Evolutionary conservation across 2,888 invertebrate genomes (phyloP).

Genomic region (Gnatocerus cornutus): DNA sequence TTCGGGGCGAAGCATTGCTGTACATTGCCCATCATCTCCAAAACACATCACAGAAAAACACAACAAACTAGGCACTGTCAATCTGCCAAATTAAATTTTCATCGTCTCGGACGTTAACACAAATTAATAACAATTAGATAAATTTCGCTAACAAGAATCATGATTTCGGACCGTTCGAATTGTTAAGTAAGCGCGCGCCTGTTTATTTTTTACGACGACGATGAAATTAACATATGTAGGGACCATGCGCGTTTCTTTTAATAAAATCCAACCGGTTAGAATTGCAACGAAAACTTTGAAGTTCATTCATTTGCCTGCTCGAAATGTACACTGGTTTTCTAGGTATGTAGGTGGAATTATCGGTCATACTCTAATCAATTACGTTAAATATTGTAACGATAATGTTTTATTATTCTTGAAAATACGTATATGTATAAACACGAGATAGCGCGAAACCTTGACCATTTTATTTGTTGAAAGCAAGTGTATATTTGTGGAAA

Average conservation of each 20-base stretch:
- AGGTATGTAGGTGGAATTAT: no score
- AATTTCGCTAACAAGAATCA: constrained; percentile 36
- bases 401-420: no score
- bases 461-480: no score
- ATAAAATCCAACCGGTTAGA: constrained; percentile 42
- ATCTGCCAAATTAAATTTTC: neutral
- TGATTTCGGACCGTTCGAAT: constrained; percentile 52
- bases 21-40: constrained; percentile 62
- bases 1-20: constrained; percentile 63
- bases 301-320: neutral
- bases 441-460: no score
- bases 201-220: constrained; percentile 61
- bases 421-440: no score
- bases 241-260: constrained; percentile 37
- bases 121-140: constrained; percentile 28
- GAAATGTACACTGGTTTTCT: no score
- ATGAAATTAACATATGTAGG: constrained; percentile 34
- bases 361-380: no score
- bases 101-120: constrained; percentile 32
- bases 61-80: constrained; percentile 15
- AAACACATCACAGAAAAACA: constrained; percentile 47
- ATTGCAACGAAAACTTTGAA: constrained; percentile 27
- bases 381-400: no score
- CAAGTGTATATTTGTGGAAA: no score
- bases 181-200: constrained; percentile 56